phyloP scores from a whole-genome alignment of 1,140 invertebrate species.

The Drosophila neocordata region DNA sequence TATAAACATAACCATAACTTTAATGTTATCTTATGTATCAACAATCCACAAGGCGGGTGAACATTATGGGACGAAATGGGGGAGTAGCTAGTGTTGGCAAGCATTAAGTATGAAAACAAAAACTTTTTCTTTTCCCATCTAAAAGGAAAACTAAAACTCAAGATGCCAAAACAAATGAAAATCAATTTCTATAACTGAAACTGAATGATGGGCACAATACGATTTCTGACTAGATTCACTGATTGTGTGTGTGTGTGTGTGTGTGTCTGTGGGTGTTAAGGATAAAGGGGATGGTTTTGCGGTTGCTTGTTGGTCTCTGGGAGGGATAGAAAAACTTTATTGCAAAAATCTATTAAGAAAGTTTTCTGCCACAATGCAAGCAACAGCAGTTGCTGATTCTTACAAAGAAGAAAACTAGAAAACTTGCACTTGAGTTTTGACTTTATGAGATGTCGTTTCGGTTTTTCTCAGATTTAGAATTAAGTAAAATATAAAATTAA shows the following conservation, averaged over 20 bases:
- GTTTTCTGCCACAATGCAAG: slow-evolving; percentile 68
- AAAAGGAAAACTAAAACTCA: slow-evolving; percentile 41
- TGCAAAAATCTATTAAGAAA: slow-evolving; percentile 79
- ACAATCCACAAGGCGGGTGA: not conserved
- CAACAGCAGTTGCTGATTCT: slow-evolving; percentile 65
- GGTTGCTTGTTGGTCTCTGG: not conserved
- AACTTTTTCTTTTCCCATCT: slow-evolving; percentile 45
- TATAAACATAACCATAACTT: slow-evolving; percentile 31
- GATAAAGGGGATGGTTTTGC: slow-evolving; percentile 16
- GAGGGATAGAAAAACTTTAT: slow-evolving; percentile 63
- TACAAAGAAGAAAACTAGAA: slow-evolving; percentile 52
- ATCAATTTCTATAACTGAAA: slow-evolving; percentile 72
- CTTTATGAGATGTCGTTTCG: slow-evolving; percentile 63
- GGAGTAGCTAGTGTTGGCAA: slow-evolving; percentile 30
- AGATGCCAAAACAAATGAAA: slow-evolving; percentile 71
- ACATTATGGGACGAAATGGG: slow-evolving; percentile 2
- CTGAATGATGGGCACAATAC: slow-evolving; percentile 52
- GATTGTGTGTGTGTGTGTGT: slow-evolving; percentile 3
- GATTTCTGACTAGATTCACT: slow-evolving; percentile 42
- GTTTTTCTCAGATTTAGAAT: slow-evolving; percentile 1
- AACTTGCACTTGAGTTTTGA: slow-evolving; percentile 60
- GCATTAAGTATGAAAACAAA: slow-evolving; percentile 37
- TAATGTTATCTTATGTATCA: slow-evolving; percentile 50
- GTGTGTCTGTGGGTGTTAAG: not conserved
- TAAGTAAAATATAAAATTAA: not conserved